Evolutionary conservation across 2,888 invertebrate species (phyloP), one percentile per base, ranked within the genome.

Genomic region (Esperia sulphurella): DNA sequence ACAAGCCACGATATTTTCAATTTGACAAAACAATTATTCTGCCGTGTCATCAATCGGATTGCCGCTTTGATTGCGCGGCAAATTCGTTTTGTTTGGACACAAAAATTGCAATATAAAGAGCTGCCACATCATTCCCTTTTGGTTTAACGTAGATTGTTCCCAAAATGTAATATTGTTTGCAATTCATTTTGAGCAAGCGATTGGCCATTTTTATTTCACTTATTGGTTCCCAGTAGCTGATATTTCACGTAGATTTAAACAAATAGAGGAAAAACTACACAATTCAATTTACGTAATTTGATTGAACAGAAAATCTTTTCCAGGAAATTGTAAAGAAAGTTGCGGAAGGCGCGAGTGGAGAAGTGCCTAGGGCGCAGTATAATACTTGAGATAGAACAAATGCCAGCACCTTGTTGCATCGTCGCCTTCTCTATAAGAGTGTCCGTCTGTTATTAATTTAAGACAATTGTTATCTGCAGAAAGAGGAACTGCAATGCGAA

Each of bases 101-200:
- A 89, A 88, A 89, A 89, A 87, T 88, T 89, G 89, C 88, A 88
- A 88, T 88, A 86, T 87, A 89, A 87, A 89, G 87, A 87, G 87
- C 84, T 83, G 85, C 87, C 89, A 88, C 89, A 88, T 88, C 89
- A 89, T 89, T 87, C 88, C 87, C 84, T 83, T 88, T 86, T 75
- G 83, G 87, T 83, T 87, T 85, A 83, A 83, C 87, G 85, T 88
- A 85, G 85, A 88, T 89, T 86, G 87, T 80, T 81, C 81, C 84
- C 82, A 85, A 87, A 86, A 86, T 83, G 85, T 87, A 85, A 86
- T 83, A 85, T 84, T 87, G 87, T 87, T 87, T 85, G 86, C 84
- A 79, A 87, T 86, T 86, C 84, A 86, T 87, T 86, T 83, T 79
- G 73, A 77, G 83, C 86, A 79, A 70, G 74, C 80, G 71, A 85